Conservation (phyloP, 2,888 invertebrate genomes). For the Volucella zonaria region DNA sequence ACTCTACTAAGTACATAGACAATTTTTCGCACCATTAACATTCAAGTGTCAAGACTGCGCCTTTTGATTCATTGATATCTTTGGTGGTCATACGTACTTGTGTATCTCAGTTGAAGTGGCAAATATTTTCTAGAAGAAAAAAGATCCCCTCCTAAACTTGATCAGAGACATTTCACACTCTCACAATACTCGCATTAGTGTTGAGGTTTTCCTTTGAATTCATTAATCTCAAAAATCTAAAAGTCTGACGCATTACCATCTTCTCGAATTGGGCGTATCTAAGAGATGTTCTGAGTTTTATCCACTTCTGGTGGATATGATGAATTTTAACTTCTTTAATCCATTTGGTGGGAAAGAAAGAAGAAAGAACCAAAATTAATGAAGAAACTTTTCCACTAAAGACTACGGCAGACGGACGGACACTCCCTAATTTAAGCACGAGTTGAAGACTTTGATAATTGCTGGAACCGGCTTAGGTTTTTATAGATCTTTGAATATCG, state of each 20-base stretch:
- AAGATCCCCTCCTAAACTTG: too few relatives aligned
- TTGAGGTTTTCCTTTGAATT: background rate
- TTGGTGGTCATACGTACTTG: background rate
- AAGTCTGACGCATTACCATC: too few relatives aligned
- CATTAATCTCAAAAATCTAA: background rate
- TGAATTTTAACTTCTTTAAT: too few relatives aligned
- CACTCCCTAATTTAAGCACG: slow-evolving; percentile 9
- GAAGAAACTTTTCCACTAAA: too few relatives aligned
- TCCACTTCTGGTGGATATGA: too few relatives aligned
- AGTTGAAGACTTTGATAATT: slow-evolving; percentile 7
- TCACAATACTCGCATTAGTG: too few relatives aligned
- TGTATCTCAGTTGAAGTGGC: background rate
- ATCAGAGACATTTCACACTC: too few relatives aligned
- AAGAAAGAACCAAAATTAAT: too few relatives aligned
- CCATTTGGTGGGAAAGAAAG: too few relatives aligned
- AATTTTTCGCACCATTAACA: slow-evolving; percentile 58
- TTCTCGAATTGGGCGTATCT: too few relatives aligned
- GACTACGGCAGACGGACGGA: background rate
- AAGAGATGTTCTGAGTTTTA: background rate
- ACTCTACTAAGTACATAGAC: slow-evolving; percentile 8
- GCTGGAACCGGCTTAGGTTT: background rate
- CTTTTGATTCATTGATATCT: slow-evolving; percentile 7
- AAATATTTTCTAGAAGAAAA: too few relatives aligned
- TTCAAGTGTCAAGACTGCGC: background rate
- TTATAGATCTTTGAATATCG: too few relatives aligned